Evolutionary conservation across 2,113 vertebrate genomes (phyloP).

Genomic region (Catagonus wagneri): DNA sequence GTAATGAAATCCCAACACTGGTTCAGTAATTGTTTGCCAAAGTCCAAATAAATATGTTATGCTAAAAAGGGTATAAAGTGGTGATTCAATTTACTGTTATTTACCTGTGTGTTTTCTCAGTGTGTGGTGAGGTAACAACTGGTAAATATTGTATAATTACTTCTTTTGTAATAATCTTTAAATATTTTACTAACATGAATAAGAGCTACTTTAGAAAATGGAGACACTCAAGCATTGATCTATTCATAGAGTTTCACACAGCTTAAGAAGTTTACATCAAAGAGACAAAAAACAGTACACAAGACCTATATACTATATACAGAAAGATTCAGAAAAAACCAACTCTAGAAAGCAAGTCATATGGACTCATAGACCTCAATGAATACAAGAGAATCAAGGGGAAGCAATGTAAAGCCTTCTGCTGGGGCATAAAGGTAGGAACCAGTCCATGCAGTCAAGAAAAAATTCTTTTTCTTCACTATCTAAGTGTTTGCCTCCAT

Average conservation of each 20-base stretch:
- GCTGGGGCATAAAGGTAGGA: neutral
- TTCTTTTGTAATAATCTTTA: conserved; percentile 32
- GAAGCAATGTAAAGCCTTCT: neutral
- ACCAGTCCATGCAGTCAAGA: neutral
- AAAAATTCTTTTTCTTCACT: neutral
- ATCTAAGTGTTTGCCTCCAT: neutral
- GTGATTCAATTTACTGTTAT: conserved; percentile 18
- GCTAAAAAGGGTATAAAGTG: neutral
- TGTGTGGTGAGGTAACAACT: neutral
- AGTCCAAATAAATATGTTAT: conserved; percentile 41
- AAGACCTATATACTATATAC: conserved; percentile 40
- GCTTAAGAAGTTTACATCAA: conserved; percentile 35
- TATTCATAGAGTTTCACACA: neutral
- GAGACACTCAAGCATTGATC: neutral
- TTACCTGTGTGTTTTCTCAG: neutral
- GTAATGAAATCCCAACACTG: conserved; percentile 24
- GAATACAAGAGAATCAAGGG: neutral
- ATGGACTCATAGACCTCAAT: conserved; percentile 32
- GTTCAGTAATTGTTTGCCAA: neutral
- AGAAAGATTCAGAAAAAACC: conserved; percentile 2
- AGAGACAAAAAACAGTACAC: neutral
- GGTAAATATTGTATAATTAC: neutral
- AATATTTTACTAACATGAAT: conserved; percentile 6
- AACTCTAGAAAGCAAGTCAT: conserved; percentile 35
- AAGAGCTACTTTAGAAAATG: conserved; percentile 37